phyloP scores from a whole-genome alignment of 2,888 invertebrate genomes.

The Darwinula stevensoni region DNA sequence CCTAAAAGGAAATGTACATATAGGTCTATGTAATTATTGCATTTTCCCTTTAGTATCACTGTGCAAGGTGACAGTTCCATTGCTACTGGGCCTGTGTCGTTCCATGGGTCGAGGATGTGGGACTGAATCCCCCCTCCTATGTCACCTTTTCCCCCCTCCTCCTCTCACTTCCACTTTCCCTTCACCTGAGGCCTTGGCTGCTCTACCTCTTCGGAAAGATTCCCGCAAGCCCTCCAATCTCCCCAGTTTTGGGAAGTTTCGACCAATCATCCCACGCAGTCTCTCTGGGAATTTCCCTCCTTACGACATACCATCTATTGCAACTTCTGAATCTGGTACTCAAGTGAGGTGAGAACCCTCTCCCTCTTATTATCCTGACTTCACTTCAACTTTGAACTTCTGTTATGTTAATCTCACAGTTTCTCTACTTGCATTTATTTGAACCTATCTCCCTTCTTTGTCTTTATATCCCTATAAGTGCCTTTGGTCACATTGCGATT shows the following conservation, averaged over 20 bases:
- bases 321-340: slow-evolving; percentile 9
- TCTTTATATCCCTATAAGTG: too few relatives aligned
- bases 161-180: slow-evolving; percentile 23
- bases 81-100: slow-evolving; percentile 56
- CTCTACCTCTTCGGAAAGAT: background rate
- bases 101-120: slow-evolving; percentile 71
- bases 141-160: slow-evolving; percentile 52
- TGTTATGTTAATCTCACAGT: too few relatives aligned
- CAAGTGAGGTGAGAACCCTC: slow-evolving; percentile 7
- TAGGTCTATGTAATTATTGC: too few relatives aligned
- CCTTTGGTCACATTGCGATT: too few relatives aligned
- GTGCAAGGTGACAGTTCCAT: slow-evolving; percentile 55
- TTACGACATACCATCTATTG: slow-evolving; percentile 5
- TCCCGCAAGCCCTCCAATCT: slow-evolving; percentile 11
- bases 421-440: too few relatives aligned
- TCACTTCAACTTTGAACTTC: too few relatives aligned
- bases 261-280: slow-evolving; percentile 71
- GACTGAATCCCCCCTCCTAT: slow-evolving; percentile 31
- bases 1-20: too few relatives aligned
- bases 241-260: slow-evolving; percentile 20
- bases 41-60: too few relatives aligned
- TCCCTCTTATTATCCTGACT: too few relatives aligned
- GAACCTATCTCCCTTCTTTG: too few relatives aligned
- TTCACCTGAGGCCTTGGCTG: background rate
- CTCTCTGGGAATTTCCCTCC: slow-evolving; percentile 25